A percentile compares a stretch with the other conserved stretches of the same genome.
These are phyloP conservation scores for Perithous albicinctus DNA, from an alignment of 2,888 invertebrate genomes.

Conservation along the genomic window DNA sequence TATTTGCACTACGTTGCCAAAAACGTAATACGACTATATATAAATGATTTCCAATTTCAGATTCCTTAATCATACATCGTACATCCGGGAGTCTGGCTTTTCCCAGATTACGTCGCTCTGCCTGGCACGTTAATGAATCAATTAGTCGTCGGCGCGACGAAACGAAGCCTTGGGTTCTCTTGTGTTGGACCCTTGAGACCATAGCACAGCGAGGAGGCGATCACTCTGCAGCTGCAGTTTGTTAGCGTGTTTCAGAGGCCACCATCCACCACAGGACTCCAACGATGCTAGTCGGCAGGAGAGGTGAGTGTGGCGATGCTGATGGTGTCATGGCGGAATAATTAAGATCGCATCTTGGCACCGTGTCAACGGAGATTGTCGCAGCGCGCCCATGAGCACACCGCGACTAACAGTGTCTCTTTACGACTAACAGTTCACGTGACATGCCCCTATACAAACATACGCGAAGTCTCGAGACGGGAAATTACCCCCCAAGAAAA, in stretches of 20 bases:
- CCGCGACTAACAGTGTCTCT: conserved; percentile 46
- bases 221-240: conserved; percentile 40
- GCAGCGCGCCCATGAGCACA: conserved; percentile 52
- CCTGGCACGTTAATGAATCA: conserved; percentile 75
- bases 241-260: conserved; percentile 49
- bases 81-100: conserved; percentile 51
- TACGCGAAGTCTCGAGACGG: conserved; percentile 9
- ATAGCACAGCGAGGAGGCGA: conserved; percentile 34
- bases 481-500: conserved; percentile 53
- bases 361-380: conserved; percentile 73
- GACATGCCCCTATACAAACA: conserved; percentile 20
- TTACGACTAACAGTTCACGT: conserved; percentile 59
- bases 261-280: conserved; percentile 35
- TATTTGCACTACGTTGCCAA: not conserved
- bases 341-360: conserved; percentile 77
- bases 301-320: conserved; percentile 47
- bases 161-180: conserved; percentile 68
- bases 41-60: not conserved
- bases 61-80: not conserved
- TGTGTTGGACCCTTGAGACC: conserved; percentile 54
- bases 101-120: conserved; percentile 55
- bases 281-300: not conserved
- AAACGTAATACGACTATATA: not conserved
- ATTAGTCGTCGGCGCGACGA: conserved; percentile 74
- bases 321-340: conserved; percentile 73